These are phyloP conservation scores for Ylistrum balloti DNA, from an alignment of 1,140 invertebrate species.

Conservation along the genomic window DNA sequence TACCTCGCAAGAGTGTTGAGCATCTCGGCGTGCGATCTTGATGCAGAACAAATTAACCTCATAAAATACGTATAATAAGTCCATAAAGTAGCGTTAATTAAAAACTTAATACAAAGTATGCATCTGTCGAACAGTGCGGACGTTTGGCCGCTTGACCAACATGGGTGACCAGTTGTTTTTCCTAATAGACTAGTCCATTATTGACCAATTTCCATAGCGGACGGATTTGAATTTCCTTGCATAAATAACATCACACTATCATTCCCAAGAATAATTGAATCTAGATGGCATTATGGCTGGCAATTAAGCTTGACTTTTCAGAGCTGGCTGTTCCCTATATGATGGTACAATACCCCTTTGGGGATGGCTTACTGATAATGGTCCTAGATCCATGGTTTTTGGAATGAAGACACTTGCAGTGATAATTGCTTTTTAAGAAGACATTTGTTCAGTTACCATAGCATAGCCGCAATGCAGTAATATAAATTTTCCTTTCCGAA, in stretches of 20 bases:
- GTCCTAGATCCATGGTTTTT: background rate
- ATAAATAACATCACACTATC: background rate
- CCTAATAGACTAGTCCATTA: background rate
- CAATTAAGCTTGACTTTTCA: background rate
- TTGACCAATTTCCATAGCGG: background rate
- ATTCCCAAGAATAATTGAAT: background rate
- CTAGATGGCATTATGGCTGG: slow-evolving; percentile 5
- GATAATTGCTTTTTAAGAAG: slow-evolving; percentile 40
- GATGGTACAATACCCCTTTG: slow-evolving; percentile 32
- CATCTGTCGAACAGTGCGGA: slow-evolving; percentile 5
- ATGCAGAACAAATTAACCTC: background rate
- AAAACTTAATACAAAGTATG: background rate
- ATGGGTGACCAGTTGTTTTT: background rate
- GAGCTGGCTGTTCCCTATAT: background rate
- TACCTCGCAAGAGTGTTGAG: background rate
- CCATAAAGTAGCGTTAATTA: background rate
- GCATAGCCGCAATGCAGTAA: slow-evolving; percentile 31
- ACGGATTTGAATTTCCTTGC: background rate
- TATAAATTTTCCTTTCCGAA: slow-evolving; percentile 16
- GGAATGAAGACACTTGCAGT: background rate
- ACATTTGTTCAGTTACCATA: background rate
- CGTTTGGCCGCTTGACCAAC: background rate
- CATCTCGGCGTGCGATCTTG: background rate
- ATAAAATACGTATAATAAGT: slow-evolving; percentile 4
- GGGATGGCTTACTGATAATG: background rate